A percentile compares a stretch with the other conserved stretches of the same genome.
These are phyloP conservation scores for Ypsolopha sequella DNA, from an alignment of 2,888 invertebrate species.

Conservation along the genomic window DNA sequence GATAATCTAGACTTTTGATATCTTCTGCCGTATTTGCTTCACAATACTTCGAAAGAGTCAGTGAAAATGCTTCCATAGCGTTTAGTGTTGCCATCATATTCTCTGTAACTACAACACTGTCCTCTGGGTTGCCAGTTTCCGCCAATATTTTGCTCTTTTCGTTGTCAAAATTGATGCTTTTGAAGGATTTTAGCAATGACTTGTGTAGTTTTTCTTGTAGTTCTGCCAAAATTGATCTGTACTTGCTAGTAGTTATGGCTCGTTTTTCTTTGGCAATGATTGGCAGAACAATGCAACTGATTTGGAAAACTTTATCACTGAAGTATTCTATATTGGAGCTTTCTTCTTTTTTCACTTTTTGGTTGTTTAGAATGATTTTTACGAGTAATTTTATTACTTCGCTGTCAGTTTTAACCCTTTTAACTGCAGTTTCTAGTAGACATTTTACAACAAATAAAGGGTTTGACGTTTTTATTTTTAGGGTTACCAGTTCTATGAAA, in stretches of 20 bases:
- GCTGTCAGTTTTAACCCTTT: slow-evolving; percentile 43
- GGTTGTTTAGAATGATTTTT: slow-evolving; percentile 34
- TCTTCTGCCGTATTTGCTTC: slow-evolving; percentile 41
- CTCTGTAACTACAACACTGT: slow-evolving; percentile 32
- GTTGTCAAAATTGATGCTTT: slow-evolving; percentile 38
- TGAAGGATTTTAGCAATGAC: slow-evolving; percentile 41
- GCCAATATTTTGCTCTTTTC: slow-evolving; percentile 18
- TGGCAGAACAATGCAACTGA: slow-evolving; percentile 47
- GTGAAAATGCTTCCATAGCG: slow-evolving; percentile 51
- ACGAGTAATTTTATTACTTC: slow-evolving; percentile 50
- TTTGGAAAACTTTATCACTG: slow-evolving; percentile 47
- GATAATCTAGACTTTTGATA: slow-evolving; percentile 41
- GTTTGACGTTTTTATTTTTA: slow-evolving; percentile 45
- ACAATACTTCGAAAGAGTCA: slow-evolving; percentile 50
- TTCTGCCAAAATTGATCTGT: slow-evolving; percentile 47
- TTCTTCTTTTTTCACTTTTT: slow-evolving; percentile 20
- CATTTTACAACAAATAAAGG: slow-evolving; percentile 35
- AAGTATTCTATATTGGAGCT: slow-evolving; percentile 35
- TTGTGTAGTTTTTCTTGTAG: slow-evolving; percentile 53
- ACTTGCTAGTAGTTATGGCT: slow-evolving; percentile 41
- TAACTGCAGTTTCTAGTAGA: slow-evolving; percentile 47
- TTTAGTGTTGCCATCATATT: slow-evolving; percentile 41
- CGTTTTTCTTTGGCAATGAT: slow-evolving; percentile 53
- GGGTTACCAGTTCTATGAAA: slow-evolving; percentile 37
- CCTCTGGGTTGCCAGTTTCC: slow-evolving; percentile 29